Percentiles rank a stretch among this genome's conserved stretches.
phyloP scores from a whole-genome alignment of 2,888 invertebrate genomes.

The Drosophila meridiana region DNA sequence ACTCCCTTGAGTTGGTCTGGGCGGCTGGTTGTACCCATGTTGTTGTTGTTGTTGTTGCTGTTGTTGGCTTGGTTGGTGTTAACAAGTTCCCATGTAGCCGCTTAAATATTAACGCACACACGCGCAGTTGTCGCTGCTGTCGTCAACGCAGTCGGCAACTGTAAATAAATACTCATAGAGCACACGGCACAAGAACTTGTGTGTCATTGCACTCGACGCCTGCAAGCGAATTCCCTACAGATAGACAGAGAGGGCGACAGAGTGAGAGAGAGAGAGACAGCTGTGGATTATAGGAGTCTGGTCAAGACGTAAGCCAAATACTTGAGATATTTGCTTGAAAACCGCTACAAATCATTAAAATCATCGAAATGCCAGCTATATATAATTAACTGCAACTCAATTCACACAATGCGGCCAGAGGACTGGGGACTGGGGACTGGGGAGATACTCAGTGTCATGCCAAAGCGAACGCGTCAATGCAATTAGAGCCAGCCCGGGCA shows the following conservation, averaged over 20 bases:
- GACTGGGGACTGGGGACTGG: background rate
- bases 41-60: slow-evolving; percentile 44
- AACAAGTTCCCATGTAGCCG: slow-evolving; percentile 82
- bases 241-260: too few relatives aligned
- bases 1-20: slow-evolving; percentile 40
- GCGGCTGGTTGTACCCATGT: slow-evolving; percentile 31
- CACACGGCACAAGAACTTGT: slow-evolving; percentile 75
- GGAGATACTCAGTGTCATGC: slow-evolving; percentile 54
- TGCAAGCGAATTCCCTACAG: slow-evolving; percentile 1
- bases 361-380: slow-evolving; percentile 70
- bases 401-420: slow-evolving; percentile 35
- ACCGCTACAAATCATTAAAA: slow-evolving; percentile 78
- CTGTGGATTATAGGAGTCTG: slow-evolving; percentile 15
- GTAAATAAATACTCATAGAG: slow-evolving; percentile 81
- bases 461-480: slow-evolving; percentile 73
- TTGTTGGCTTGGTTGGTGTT: slow-evolving; percentile 73
- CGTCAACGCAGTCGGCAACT: slow-evolving; percentile 72
- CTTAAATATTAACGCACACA: slow-evolving; percentile 80
- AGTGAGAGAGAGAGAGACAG: background rate
- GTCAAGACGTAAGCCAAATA: slow-evolving; percentile 51
- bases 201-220: slow-evolving; percentile 76
- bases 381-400: slow-evolving; percentile 79
- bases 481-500: slow-evolving; percentile 62
- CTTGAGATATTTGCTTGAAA: slow-evolving; percentile 55
- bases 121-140: slow-evolving; percentile 56